A percentile compares a stretch with the other conserved stretches of the same genome.
phyloP scores from a whole-genome alignment of 2,888 invertebrate genomes.

The Acanthococcus lagerstroemiae region DNA sequence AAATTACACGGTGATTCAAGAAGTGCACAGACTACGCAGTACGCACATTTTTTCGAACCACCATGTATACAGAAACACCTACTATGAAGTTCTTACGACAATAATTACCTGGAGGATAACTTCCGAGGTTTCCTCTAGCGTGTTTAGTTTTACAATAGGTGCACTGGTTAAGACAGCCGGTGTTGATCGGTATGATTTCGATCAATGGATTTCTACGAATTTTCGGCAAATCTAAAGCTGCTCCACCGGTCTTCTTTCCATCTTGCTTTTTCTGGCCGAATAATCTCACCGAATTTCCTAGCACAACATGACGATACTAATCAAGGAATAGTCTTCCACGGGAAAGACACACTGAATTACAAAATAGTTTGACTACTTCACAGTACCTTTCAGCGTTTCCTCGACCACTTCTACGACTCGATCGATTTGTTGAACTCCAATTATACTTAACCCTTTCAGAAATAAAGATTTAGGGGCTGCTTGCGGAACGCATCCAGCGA shows the following conservation, averaged over 20 bases:
- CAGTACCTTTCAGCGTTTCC: slow-evolving; percentile 80
- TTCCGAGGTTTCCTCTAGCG: slow-evolving; percentile 91
- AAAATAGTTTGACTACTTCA: too few species aligned
- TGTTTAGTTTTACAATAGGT: slow-evolving; percentile 99
- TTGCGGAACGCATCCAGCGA: slow-evolving; percentile 97
- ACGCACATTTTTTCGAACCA: too few species aligned
- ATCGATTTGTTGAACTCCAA: slow-evolving; percentile 98
- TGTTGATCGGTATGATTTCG: slow-evolving; percentile 93
- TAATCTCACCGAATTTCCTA: slow-evolving; percentile 61
- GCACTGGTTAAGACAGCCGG: slow-evolving; percentile 94
- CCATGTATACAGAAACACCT: too few species aligned
- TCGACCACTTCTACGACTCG: slow-evolving; percentile 95
- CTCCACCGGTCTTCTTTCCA: slow-evolving; percentile 75
- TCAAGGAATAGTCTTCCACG: neutral
- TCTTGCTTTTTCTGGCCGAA: slow-evolving; percentile 70
- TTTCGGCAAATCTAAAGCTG: slow-evolving; percentile 79
- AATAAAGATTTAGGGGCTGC: slow-evolving; percentile 67
- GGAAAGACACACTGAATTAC: neutral
- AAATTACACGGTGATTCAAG: too few species aligned
- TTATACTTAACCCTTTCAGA: slow-evolving; percentile 71
- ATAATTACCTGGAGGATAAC: slow-evolving; percentile 68
- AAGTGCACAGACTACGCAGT: too few species aligned
- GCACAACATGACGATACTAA: slow-evolving; percentile 29
- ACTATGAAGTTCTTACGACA: too few species aligned
- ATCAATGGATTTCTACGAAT: slow-evolving; percentile 90